Percentiles rank a stretch among this genome's conserved stretches.
Evolutionary conservation across 1,140 invertebrate species (phyloP).

Genomic region (Oedothorax gibbosus): DNA sequence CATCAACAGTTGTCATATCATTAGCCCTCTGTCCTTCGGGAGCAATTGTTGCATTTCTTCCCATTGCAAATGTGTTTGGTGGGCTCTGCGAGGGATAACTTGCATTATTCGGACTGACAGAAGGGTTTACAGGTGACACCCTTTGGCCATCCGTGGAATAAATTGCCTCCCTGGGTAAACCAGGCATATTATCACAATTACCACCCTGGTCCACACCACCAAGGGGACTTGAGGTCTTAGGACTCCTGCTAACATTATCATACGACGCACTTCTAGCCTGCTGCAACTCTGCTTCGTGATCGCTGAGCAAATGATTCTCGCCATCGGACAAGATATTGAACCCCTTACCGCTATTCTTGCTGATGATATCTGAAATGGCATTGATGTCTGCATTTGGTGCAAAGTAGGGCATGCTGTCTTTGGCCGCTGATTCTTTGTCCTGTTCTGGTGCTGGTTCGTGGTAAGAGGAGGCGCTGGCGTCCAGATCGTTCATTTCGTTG

Average conservation of each 20-base stretch:
- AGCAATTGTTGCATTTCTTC: not conserved
- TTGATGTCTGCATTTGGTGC: not conserved
- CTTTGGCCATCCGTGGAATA: no score
- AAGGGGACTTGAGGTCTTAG: not conserved
- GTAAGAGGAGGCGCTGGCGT: not conserved
- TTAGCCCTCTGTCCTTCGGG: not conserved
- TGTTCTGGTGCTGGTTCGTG: not conserved
- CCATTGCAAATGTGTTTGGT: no score
- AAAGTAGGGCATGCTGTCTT: not conserved
- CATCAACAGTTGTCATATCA: conserved; percentile 3
- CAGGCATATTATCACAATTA: no score
- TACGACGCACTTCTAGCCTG: not conserved
- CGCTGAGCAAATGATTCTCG: not conserved
- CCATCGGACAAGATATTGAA: not conserved
- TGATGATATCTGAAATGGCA: not conserved
- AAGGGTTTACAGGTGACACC: not conserved
- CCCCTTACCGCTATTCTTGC: not conserved
- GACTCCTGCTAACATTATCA: not conserved
- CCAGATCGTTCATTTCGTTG: not conserved
- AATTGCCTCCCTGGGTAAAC: no score
- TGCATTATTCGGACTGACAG: no score
- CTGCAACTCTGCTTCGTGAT: not conserved
- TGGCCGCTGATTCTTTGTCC: not conserved
- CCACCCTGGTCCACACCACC: no score
- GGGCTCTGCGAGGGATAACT: no score